Percentiles rank a stretch among this genome's conserved stretches.
These are phyloP conservation scores for Yponomeuta malinellus DNA, from an alignment of 2,888 invertebrate species.

Conservation along the genomic window DNA sequence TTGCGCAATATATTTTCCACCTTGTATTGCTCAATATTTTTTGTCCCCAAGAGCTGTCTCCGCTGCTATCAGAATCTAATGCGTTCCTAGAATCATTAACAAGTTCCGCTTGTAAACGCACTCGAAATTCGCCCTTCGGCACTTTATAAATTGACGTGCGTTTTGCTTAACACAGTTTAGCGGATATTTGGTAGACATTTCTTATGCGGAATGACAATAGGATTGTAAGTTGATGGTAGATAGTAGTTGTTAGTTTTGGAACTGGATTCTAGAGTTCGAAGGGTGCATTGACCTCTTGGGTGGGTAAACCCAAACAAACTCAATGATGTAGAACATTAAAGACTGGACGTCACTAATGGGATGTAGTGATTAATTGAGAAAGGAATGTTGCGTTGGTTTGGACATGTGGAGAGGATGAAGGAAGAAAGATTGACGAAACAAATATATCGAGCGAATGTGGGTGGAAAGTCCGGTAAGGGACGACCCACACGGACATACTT, in stretches of 20 bases:
- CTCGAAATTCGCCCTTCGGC: neutral
- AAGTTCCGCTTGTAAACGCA: neutral
- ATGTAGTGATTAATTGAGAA: too few species aligned
- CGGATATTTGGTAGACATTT: neutral
- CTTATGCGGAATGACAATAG: neutral
- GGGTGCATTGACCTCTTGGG: too few species aligned
- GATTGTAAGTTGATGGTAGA: neutral
- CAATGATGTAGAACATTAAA: too few species aligned
- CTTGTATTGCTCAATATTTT: neutral
- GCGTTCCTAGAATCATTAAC: neutral
- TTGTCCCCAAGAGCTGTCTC: neutral
- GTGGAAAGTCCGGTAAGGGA: too few species aligned
- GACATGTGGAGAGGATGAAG: too few species aligned
- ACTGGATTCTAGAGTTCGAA: neutral
- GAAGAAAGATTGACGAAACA: too few species aligned
- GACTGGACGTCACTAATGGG: too few species aligned
- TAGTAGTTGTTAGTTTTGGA: neutral
- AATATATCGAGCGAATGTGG: too few species aligned
- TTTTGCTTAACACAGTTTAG: neutral
- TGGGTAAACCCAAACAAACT: too few species aligned
- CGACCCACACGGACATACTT: too few species aligned
- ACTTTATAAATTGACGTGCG: neutral
- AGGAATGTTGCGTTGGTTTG: too few species aligned
- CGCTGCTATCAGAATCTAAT: neutral
- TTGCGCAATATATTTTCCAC: neutral